These are phyloP conservation scores for Hemistola chrysoprasaria DNA, from an alignment of 2,888 invertebrate species.

Conservation along the genomic window DNA sequence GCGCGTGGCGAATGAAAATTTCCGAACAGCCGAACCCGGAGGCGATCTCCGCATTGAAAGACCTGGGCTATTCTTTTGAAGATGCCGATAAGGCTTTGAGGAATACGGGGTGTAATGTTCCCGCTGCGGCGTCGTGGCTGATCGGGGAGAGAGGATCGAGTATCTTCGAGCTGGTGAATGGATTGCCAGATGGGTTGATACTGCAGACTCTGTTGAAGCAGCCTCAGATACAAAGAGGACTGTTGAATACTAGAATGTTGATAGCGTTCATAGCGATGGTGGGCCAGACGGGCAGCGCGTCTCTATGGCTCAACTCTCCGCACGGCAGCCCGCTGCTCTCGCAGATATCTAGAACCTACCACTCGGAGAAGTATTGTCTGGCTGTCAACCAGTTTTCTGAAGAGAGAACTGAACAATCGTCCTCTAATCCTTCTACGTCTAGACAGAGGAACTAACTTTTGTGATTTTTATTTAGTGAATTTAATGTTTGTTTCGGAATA, in stretches of 20 bases:
- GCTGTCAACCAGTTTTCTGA: conserved; percentile 75
- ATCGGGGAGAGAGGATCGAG: conserved; percentile 72
- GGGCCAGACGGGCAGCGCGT: conserved; percentile 67
- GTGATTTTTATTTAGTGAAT: conserved; percentile 2
- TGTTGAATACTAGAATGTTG: conserved; percentile 70
- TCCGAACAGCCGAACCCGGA: conserved; percentile 60
- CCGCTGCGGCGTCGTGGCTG: conserved; percentile 71
- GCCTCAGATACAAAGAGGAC: conserved; percentile 69
- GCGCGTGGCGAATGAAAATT: conserved; percentile 58
- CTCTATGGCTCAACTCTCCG: conserved; percentile 71
- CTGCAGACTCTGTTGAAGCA: conserved; percentile 66
- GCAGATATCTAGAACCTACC: conserved; percentile 73
- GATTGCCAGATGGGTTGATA: conserved; percentile 65
- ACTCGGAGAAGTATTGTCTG: conserved; percentile 73
- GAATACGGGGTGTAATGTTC: conserved; percentile 64
- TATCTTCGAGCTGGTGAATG: conserved; percentile 66
- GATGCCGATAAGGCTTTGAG: conserved; percentile 62
- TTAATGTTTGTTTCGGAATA: conserved; percentile 3
- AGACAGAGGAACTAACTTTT: conserved; percentile 44
- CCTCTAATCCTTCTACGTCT: conserved; percentile 58
- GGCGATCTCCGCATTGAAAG: conserved; percentile 52
- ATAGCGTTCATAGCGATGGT: conserved; percentile 75
- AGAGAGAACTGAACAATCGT: conserved; percentile 32
- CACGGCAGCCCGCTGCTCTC: conserved; percentile 71
- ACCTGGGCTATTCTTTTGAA: conserved; percentile 59